These are phyloP conservation scores for Chrysolina oricalcia DNA, from an alignment of 2,888 invertebrate genomes.

Conservation along the genomic window DNA sequence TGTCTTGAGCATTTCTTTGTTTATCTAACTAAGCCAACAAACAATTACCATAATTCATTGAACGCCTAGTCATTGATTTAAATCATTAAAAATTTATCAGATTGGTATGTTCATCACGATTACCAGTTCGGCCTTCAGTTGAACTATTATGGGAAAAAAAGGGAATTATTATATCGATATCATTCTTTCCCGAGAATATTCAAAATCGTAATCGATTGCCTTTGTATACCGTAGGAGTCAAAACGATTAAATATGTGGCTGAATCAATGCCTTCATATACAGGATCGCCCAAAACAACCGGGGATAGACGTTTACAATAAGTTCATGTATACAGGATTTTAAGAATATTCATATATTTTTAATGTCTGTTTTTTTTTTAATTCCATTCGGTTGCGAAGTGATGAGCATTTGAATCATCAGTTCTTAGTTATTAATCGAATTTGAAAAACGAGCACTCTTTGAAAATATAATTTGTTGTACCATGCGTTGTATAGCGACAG, in stretches of 20 bases:
- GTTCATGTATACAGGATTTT: too few species aligned
- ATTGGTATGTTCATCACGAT: slow-evolving; percentile 15
- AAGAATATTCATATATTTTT: too few species aligned
- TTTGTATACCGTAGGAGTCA: background rate
- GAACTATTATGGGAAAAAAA: background rate
- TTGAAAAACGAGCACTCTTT: too few species aligned
- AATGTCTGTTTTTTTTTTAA: too few species aligned
- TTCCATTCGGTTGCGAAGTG: too few species aligned
- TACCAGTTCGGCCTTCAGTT: background rate
- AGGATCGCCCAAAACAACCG: too few species aligned
- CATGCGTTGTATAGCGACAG: too few species aligned
- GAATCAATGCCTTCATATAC: too few species aligned
- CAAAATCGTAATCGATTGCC: background rate
- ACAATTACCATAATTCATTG: slow-evolving; percentile 18
- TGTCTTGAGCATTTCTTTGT: slow-evolving; percentile 21
- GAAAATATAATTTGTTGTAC: too few species aligned
- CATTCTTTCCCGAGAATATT: background rate
- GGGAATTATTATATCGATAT: background rate
- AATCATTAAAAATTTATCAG: slow-evolving; percentile 15
- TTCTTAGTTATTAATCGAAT: too few species aligned
- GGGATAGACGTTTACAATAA: too few species aligned
- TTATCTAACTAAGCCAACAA: background rate
- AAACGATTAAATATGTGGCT: background rate
- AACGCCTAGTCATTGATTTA: slow-evolving; percentile 14
- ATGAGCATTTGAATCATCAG: too few species aligned